Conservation (phyloP, 2,797 vertebrate species). For the Pelobates cultripes region DNA sequence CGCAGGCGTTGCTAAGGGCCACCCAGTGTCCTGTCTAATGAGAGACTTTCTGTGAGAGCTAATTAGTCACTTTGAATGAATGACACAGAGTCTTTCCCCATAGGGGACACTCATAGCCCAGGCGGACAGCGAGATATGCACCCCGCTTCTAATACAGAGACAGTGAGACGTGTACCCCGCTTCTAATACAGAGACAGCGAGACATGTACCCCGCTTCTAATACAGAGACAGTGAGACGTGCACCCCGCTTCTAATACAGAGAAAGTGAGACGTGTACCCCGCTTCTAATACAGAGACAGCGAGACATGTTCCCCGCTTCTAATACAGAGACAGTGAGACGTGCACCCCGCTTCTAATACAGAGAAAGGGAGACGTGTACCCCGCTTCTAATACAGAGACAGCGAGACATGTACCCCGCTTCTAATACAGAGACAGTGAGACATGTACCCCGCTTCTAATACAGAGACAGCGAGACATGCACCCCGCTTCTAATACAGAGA, state of each 20-base stretch:
- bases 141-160: not conserved
- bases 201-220: not conserved
- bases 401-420: no score
- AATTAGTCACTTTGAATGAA: slow-evolving; percentile 52
- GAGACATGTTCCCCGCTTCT: not conserved
- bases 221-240: not conserved
- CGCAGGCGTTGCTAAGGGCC: slow-evolving; percentile 30
- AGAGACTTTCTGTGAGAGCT: slow-evolving; percentile 24
- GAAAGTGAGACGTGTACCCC: not conserved
- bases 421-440: not conserved
- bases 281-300: not conserved
- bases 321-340: not conserved
- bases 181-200: not conserved
- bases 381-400: slow-evolving; percentile 3
- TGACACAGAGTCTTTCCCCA: slow-evolving; percentile 46
- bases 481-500: not conserved
- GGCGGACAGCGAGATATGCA: no score
- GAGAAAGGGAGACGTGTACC: not conserved
- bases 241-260: not conserved
- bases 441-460: no score
- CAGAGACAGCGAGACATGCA: no score
- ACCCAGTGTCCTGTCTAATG: slow-evolving; percentile 35
- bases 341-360: not conserved
- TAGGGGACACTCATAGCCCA: not conserved
- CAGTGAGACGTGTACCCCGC: not conserved